Percentiles rank a stretch among this genome's conserved stretches.
These are phyloP conservation scores for Hetaerina americana DNA, from an alignment of 1,140 invertebrate genomes.

Conservation along the genomic window DNA sequence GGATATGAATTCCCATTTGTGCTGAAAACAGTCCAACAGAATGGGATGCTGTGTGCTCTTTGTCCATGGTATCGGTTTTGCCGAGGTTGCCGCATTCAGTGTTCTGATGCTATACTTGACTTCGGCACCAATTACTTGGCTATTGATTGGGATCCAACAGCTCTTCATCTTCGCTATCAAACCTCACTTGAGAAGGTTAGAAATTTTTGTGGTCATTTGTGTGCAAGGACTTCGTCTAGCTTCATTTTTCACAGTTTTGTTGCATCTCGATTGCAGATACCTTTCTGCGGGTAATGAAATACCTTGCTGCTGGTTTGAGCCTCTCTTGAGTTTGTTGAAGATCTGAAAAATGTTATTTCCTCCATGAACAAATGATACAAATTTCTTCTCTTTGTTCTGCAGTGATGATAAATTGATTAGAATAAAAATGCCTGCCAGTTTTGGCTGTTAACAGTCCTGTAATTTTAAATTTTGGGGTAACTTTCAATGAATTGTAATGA, in stretches of 20 bases:
- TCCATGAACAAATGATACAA: too few species aligned
- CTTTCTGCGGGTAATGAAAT: too few species aligned
- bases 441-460: too few species aligned
- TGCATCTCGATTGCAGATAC: too few species aligned
- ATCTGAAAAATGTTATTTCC: too few species aligned
- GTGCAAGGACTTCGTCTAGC: background rate
- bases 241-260: background rate
- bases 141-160: conserved; percentile 83
- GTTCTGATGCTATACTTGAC: conserved; percentile 40
- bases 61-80: conserved; percentile 80
- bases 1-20: conserved; percentile 83
- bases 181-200: conserved; percentile 59
- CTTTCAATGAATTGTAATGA: too few species aligned
- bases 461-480: too few species aligned
- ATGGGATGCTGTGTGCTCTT: conserved; percentile 55
- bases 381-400: too few species aligned
- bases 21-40: conserved; percentile 54
- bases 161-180: conserved; percentile 76
- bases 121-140: conserved; percentile 41
- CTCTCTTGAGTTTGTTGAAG: too few species aligned
- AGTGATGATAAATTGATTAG: too few species aligned
- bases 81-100: conserved; percentile 65
- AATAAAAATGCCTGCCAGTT: too few species aligned
- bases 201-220: conserved; percentile 10
- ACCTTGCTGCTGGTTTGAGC: too few species aligned